phyloP scores from a whole-genome alignment of 2,888 invertebrate species.

The Chrysomela aeneicollis region DNA sequence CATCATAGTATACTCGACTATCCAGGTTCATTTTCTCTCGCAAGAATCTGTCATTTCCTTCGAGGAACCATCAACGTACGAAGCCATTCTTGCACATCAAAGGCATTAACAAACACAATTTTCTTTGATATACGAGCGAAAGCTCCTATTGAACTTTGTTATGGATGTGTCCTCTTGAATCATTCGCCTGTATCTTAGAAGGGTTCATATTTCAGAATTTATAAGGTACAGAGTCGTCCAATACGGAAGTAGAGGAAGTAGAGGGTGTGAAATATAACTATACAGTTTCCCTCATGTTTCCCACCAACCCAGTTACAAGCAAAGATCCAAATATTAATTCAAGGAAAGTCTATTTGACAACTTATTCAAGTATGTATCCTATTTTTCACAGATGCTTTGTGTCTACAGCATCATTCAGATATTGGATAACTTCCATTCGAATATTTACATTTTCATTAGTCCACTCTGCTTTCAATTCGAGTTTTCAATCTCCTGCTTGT shows the following conservation, averaged over 20 bases:
- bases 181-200: background rate
- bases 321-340: no score
- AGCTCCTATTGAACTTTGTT: constrained; percentile 2
- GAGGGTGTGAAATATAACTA: no score
- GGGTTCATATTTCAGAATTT: background rate
- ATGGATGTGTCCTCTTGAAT: background rate
- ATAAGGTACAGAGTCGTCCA: background rate
- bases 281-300: no score
- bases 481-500: background rate
- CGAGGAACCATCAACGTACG: background rate
- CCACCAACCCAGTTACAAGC: no score
- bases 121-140: background rate
- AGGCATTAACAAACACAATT: constrained; percentile 22
- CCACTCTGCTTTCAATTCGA: no score
- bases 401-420: no score
- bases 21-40: background rate
- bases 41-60: background rate
- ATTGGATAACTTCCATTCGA: no score
- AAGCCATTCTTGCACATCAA: constrained; percentile 4
- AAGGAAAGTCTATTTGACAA: no score
- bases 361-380: no score
- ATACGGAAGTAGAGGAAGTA: background rate
- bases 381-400: no score
- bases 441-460: no score
- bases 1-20: background rate